These are phyloP conservation scores for Tetrao urogallus DNA, from an alignment of 2,113 vertebrate species.

Conservation along the genomic window DNA sequence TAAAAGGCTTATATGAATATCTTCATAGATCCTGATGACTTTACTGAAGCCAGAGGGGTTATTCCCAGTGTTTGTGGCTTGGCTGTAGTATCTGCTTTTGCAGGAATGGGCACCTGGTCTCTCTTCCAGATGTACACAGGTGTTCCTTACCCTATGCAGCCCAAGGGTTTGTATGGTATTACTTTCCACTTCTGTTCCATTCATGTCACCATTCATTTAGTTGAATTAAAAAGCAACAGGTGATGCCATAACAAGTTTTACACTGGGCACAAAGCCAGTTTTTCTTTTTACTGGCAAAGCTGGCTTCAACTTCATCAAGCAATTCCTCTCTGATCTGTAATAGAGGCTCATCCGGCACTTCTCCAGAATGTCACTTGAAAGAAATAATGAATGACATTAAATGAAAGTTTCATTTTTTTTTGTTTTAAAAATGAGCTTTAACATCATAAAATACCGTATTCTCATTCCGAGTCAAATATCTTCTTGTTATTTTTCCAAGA, in stretches of 20 bases:
- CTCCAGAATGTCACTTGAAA: not conserved
- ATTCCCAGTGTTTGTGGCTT: not conserved
- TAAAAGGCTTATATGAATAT: not conserved
- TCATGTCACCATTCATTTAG: not conserved
- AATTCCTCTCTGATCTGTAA: not conserved
- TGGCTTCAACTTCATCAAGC: not conserved
- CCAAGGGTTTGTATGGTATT: accelerated
- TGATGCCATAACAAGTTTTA: not conserved
- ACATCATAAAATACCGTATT: not conserved
- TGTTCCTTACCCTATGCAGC: not conserved
- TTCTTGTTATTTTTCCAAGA: not conserved
- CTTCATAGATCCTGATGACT: not conserved
- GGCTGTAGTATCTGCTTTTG: not conserved
- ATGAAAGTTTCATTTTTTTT: not conserved
- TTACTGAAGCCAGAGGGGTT: not conserved
- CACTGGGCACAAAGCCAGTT: not conserved
- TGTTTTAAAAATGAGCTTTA: not conserved
- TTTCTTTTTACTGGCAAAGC: not conserved
- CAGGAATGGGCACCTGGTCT: not conserved
- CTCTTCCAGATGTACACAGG: not conserved
- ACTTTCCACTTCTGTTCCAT: not conserved
- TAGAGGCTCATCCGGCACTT: not conserved
- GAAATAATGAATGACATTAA: not conserved
- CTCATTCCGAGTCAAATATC: constrained; percentile 12
- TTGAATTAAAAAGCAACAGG: not conserved